phyloP scores from a whole-genome alignment of 2,113 vertebrate species.

The Upupa epops region DNA sequence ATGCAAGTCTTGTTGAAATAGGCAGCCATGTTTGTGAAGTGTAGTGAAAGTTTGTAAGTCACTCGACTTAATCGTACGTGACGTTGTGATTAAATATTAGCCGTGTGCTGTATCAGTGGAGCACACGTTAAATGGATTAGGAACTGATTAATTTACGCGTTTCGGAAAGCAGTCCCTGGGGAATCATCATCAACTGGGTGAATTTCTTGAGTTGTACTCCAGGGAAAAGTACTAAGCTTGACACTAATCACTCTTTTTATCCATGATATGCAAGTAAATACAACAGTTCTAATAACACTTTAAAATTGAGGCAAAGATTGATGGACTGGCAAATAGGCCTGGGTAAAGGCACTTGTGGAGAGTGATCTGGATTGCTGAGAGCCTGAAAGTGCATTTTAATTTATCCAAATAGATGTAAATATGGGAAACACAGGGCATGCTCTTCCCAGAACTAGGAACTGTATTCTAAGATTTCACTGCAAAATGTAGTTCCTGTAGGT shows the following conservation, averaged over 20 bases:
- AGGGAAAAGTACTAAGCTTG: conserved; percentile 37
- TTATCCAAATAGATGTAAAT: not conserved
- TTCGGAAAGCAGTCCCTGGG: conserved; percentile 31
- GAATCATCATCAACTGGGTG: conserved; percentile 61
- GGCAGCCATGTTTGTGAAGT: not conserved
- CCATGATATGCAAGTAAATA: conserved; percentile 41
- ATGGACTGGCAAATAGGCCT: conserved; percentile 33
- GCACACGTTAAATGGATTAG: conserved; percentile 65
- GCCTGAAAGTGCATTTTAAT: conserved; percentile 7
- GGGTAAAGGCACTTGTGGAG: not conserved
- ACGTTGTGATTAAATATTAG: conserved; percentile 63
- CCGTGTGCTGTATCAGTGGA: conserved; percentile 49
- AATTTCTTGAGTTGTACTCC: conserved; percentile 43
- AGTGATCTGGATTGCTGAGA: not conserved
- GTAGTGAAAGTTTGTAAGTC: conserved; percentile 5
- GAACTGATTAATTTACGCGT: conserved; percentile 57
- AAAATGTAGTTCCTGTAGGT: accelerated
- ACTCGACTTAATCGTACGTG: not conserved
- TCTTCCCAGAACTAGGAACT: not conserved
- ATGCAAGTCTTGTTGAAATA: not conserved
- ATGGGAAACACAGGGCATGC: not conserved
- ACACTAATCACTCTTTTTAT: conserved; percentile 61
- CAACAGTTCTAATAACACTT: conserved; percentile 25
- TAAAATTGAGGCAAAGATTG: conserved; percentile 25
- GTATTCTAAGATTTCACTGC: not conserved